These are phyloP conservation scores for Gastrophysa polygoni DNA, from an alignment of 2,888 invertebrate genomes.

Conservation along the genomic window DNA sequence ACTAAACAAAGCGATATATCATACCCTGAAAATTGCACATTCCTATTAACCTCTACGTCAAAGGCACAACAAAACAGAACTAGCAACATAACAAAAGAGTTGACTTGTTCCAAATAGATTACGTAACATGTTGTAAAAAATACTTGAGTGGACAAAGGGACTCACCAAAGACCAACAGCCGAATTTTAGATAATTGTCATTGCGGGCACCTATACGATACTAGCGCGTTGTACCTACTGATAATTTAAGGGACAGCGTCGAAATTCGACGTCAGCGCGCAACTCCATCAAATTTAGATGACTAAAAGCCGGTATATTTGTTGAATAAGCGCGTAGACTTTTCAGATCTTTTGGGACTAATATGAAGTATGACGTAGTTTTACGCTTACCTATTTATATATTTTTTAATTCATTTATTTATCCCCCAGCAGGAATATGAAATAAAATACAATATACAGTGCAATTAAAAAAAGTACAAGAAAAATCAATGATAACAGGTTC, in stretches of 20 bases:
- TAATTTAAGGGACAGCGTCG: conserved; percentile 57
- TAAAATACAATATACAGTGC: too few relatives aligned
- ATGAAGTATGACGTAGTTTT: conserved; percentile 9
- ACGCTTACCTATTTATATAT: background rate
- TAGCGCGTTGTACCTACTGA: conserved; percentile 60
- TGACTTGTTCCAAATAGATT: background rate
- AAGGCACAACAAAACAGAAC: conserved; percentile 12
- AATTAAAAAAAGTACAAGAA: too few relatives aligned
- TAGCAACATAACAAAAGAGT: background rate
- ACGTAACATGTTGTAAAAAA: background rate
- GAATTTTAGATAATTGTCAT: conserved; percentile 58
- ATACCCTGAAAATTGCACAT: conserved; percentile 17
- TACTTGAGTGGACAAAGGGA: conserved; percentile 10
- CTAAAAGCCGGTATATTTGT: conserved; percentile 56
- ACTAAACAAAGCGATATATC: conserved; percentile 13
- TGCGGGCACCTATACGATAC: conserved; percentile 59
- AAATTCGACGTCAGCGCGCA: conserved; percentile 55
- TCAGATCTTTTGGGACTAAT: conserved; percentile 23
- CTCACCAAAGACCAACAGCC: conserved; percentile 57
- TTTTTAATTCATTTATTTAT: too few relatives aligned
- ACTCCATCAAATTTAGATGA: conserved; percentile 57
- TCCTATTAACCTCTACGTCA: conserved; percentile 26
- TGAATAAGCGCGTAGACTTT: conserved; percentile 49
- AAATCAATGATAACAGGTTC: too few relatives aligned
- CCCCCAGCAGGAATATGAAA: too few relatives aligned